Base-by-base conservation (phyloP, 64 coral and sea anemone genomes). In the Montipora cactus region DNA sequence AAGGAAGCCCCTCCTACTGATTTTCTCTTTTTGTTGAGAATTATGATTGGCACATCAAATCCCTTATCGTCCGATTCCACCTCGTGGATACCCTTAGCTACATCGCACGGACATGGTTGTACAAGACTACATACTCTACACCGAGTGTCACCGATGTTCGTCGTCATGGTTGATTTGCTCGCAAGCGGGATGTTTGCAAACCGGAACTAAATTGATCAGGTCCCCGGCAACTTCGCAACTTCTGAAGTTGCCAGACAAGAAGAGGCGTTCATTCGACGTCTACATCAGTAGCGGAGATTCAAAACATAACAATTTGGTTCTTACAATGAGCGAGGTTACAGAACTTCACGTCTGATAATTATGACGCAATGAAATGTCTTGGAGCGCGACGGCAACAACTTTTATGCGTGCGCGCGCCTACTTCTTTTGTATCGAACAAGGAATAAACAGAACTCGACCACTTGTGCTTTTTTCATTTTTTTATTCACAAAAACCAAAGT, bases 51-150 rank as follows among this genome's bases (percentile, higher is more conserved):
- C 47, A 22, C 4, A 13, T 72, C 82, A 49, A 13, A 1, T 21
- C 46, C 19, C 46, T 13, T 86, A 2, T 50, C 82, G 7, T 47
- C 37, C 7, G 14, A 3, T 7, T 71, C 18, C 0, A 15, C n/a
- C n/a, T 52, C 62, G 68, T 86, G 82, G 7, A 71, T 72, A 13
- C 45, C 19, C 47, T 86, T 86, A 3, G 45, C 66, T 7, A 66
- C 82, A 72, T 86, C 82, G 67, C 82, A 86, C 44, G 82, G 82
- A 21, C 82, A 86, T 47, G 82, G 82, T 13, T 44, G 62, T 19
- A 86, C 71, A 1, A 86, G 8, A 20, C 64, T 45, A 72, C 82
- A 86, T 19, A 8, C 19, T 11, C 12, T 49, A 22, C 82, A 86
- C 3, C 82, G 82, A 19, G 66, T 86, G 66, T 86, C 82, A 3